Percentiles rank a stretch among this genome's conserved stretches.
phyloP scores from a whole-genome alignment of 2,797 vertebrate genomes.

The Nasua narica region DNA sequence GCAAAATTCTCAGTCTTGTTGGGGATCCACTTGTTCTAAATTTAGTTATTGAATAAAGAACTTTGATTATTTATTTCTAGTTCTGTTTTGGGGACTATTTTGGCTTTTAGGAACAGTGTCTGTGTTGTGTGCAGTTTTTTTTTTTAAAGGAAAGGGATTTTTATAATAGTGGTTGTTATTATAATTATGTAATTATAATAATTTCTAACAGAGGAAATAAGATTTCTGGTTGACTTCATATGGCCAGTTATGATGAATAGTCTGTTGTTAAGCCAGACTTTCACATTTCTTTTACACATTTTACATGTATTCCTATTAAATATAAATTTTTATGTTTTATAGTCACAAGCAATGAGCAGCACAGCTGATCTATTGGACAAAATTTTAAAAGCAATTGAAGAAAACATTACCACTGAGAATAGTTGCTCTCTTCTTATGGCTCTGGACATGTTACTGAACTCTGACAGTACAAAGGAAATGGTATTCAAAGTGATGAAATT shows the following conservation, averaged over 20 bases:
- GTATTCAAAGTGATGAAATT: constrained; percentile 71
- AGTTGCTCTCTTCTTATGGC: constrained; percentile 91
- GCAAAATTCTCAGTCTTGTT: constrained; percentile 10
- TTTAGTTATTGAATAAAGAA: neutral
- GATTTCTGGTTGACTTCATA: neutral
- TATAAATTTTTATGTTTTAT: constrained; percentile 74
- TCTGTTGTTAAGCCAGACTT: neutral
- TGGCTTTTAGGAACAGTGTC: neutral
- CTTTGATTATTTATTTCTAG: neutral
- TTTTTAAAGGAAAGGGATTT: neutral
- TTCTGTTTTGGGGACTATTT: neutral
- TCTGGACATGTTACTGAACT: constrained; percentile 85
- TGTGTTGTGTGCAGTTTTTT: neutral
- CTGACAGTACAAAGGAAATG: constrained; percentile 80
- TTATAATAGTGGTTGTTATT: neutral
- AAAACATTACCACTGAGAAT: constrained; percentile 90
- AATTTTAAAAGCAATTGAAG: constrained; percentile 90
- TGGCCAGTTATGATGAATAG: neutral
- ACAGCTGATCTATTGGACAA: constrained; percentile 91
- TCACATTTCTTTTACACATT: constrained; percentile 33
- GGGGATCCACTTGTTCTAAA: constrained; percentile 25
- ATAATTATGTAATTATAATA: neutral
- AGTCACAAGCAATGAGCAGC: constrained; percentile 88
- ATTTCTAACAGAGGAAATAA: constrained; percentile 1
- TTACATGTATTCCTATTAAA: constrained; percentile 39